Percentiles rank a stretch among this genome's conserved stretches.
Evolutionary conservation across 2,797 vertebrate species (phyloP).

Genomic region (Numenius phaeopus): DNA sequence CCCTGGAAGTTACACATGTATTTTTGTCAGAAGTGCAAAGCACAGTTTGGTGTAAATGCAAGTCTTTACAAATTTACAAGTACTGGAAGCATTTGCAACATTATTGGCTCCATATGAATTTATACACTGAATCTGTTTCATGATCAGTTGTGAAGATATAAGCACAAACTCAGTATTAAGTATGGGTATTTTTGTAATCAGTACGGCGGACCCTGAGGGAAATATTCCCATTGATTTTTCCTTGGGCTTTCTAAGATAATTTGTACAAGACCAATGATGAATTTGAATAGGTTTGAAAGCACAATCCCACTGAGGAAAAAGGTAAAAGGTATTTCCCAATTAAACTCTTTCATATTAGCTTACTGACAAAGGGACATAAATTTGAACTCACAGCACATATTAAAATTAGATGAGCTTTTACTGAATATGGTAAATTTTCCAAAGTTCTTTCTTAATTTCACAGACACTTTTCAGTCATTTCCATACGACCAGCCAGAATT

Average conservation of each 20-base stretch:
- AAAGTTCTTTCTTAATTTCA: constrained; percentile 36
- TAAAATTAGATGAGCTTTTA: constrained; percentile 52
- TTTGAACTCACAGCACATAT: constrained; percentile 30
- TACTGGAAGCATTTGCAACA: neutral
- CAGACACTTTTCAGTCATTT: neutral
- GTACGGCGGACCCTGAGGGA: constrained; percentile 13
- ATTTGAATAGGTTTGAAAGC: constrained; percentile 58
- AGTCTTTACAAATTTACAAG: constrained; percentile 15
- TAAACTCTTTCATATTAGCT: constrained; percentile 25
- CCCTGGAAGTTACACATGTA: neutral
- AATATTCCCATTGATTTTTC: constrained; percentile 62
- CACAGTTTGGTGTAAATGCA: neutral
- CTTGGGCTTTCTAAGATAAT: constrained; percentile 48
- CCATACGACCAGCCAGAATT: neutral
- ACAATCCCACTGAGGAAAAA: constrained; percentile 8
- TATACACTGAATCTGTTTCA: neutral
- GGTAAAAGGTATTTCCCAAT: constrained; percentile 41
- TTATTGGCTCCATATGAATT: neutral
- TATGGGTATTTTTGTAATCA: constrained; percentile 49
- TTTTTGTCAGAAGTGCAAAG: constrained; percentile 29
- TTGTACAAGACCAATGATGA: constrained; percentile 31
- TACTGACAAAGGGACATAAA: constrained; percentile 37
- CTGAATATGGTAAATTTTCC: constrained; percentile 20
- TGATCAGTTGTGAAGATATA: neutral
- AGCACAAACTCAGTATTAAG: constrained; percentile 45